Conservation (phyloP, 2,888 invertebrate genomes). For the Drosophila eohydei region DNA sequence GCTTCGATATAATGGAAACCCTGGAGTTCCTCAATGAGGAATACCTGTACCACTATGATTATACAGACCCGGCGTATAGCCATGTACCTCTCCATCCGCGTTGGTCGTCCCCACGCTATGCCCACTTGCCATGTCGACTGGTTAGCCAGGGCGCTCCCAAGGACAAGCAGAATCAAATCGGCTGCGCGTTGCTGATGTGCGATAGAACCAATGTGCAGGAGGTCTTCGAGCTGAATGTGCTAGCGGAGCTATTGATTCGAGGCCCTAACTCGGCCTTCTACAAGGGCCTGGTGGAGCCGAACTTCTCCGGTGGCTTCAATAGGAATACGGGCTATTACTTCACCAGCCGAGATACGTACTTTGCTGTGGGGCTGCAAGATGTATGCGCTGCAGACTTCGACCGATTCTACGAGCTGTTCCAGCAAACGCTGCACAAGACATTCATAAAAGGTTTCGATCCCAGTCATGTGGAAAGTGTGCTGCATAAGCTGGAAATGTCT, state of each 20-base stretch:
- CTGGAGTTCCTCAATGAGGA: constrained; percentile 90
- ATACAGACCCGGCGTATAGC: constrained; percentile 88
- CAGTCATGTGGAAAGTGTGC: constrained; percentile 92
- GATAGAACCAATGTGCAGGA: constrained; percentile 92
- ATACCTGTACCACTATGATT: constrained; percentile 88
- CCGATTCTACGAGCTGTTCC: constrained; percentile 89
- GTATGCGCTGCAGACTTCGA: constrained; percentile 90
- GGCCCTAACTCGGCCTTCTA: constrained; percentile 97
- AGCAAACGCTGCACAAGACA: constrained; percentile 90
- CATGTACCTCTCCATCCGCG: constrained; percentile 90
- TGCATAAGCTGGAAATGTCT: constrained; percentile 94
- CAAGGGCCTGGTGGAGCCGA: constrained; percentile 93
- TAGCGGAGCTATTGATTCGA: constrained; percentile 92
- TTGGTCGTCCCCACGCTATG: constrained; percentile 89
- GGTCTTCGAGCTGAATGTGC: constrained; percentile 91
- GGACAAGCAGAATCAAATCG: constrained; percentile 93
- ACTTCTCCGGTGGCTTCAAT: constrained; percentile 94
- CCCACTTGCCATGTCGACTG: constrained; percentile 89
- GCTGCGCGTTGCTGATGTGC: constrained; percentile 91
- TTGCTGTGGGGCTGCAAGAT: constrained; percentile 94
- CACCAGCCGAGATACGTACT: constrained; percentile 90
- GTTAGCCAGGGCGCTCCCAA: constrained; percentile 93
- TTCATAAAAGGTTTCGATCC: constrained; percentile 91
- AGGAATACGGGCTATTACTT: constrained; percentile 90
- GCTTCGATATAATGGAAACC: constrained; percentile 91